Conservation (phyloP, 1,140 invertebrate species). For the Plectrocnemia conspersa region DNA sequence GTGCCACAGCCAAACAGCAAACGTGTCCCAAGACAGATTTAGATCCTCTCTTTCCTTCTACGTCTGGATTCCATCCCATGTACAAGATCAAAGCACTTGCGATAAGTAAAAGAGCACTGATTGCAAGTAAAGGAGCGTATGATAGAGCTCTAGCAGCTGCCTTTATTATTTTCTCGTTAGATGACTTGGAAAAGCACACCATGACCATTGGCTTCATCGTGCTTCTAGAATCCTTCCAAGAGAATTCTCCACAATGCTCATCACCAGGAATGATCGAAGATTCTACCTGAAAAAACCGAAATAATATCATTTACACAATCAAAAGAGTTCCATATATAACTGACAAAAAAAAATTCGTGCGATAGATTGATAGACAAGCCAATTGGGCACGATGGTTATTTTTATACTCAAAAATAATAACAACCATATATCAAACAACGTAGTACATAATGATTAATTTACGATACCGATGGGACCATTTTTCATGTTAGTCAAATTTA, state of each 20-base stretch:
- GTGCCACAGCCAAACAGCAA: not conserved
- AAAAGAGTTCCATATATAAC: too few species aligned
- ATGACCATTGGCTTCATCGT: not conserved
- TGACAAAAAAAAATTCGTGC: too few species aligned
- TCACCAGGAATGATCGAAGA: not conserved
- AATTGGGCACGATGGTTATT: too few species aligned
- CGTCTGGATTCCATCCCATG: constrained; percentile 1
- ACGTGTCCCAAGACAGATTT: not conserved
- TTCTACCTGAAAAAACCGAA: too few species aligned
- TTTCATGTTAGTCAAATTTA: too few species aligned
- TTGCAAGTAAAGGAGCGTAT: not conserved
- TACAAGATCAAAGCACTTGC: constrained; percentile 4
- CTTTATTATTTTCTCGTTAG: not conserved
- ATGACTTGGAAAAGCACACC: not conserved
- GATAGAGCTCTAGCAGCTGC: not conserved
- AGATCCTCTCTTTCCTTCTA: constrained; percentile 5
- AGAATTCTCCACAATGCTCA: constrained; percentile 5
- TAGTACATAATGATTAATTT: too few species aligned
- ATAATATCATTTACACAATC: too few species aligned
- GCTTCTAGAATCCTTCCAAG: not conserved
- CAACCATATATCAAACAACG: too few species aligned
- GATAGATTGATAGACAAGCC: too few species aligned
- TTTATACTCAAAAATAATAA: too few species aligned
- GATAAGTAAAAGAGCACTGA: not conserved
- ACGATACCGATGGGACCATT: too few species aligned